These are phyloP conservation scores for Drosophila nigricruria DNA, from an alignment of 2,888 invertebrate genomes.

Conservation along the genomic window DNA sequence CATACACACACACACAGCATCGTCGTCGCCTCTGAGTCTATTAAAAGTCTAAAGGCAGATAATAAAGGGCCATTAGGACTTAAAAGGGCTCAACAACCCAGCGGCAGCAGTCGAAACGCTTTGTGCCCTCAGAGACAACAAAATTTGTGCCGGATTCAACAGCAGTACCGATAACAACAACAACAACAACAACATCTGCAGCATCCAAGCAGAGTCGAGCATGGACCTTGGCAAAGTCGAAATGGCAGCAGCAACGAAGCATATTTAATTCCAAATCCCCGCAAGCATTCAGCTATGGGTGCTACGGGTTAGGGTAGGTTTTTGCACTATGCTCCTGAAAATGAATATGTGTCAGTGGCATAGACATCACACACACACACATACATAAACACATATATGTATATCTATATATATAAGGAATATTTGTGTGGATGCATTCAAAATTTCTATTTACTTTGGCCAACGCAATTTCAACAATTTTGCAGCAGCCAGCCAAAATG, in stretches of 20 bases:
- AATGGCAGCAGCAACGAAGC: slow-evolving; percentile 80
- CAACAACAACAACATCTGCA: slow-evolving; percentile 42
- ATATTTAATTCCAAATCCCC: slow-evolving; percentile 83
- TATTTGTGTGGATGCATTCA: slow-evolving; percentile 36
- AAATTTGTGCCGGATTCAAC: slow-evolving; percentile 34
- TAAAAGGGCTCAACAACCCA: slow-evolving; percentile 84
- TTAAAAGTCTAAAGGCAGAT: slow-evolving; percentile 85
- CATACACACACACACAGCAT: slow-evolving; percentile 32
- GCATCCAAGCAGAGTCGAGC: slow-evolving; percentile 52
- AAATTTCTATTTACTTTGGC: slow-evolving; percentile 71
- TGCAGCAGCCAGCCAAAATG: slow-evolving; percentile 37
- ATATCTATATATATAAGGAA: background rate
- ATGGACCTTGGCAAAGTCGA: slow-evolving; percentile 75
- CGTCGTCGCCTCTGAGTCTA: slow-evolving; percentile 83
- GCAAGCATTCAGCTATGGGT: slow-evolving; percentile 64
- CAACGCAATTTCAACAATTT: slow-evolving; percentile 73
- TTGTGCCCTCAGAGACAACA: slow-evolving; percentile 57
- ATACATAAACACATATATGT: background rate
- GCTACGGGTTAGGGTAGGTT: slow-evolving; percentile 70
- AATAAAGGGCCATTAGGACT: slow-evolving; percentile 85
- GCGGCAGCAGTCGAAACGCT: slow-evolving; percentile 58
- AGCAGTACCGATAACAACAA: slow-evolving; percentile 35
- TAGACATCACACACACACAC: slow-evolving; percentile 17
- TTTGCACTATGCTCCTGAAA: slow-evolving; percentile 45
- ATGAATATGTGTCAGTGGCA: slow-evolving; percentile 67